These are phyloP conservation scores for Rhorus exstirpatorius DNA, from an alignment of 2,888 invertebrate genomes.

Conservation along the genomic window DNA sequence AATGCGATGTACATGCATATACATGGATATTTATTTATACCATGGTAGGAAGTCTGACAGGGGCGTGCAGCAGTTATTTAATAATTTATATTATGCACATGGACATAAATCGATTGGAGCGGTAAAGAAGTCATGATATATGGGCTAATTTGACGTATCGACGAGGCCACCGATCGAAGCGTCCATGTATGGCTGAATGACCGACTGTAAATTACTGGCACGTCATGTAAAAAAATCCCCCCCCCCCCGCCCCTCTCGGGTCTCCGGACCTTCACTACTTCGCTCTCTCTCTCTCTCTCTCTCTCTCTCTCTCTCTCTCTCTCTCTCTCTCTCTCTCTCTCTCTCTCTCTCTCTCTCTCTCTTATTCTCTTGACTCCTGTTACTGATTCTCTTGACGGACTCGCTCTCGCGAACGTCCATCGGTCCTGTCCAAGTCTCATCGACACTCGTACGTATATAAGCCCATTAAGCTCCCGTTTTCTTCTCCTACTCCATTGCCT, in stretches of 20 bases:
- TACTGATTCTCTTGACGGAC: constrained; percentile 58
- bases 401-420: constrained; percentile 75
- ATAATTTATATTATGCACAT: constrained; percentile 85
- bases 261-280: constrained; percentile 62
- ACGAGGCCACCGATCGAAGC: constrained; percentile 79
- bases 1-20: constrained; percentile 18
- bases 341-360: constrained; percentile 35
- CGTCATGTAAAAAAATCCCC: constrained; percentile 84
- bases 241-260: too few relatives aligned
- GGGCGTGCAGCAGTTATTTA: constrained; percentile 80
- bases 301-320: constrained; percentile 34
- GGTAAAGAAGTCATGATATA: constrained; percentile 85
- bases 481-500: constrained; percentile 48
- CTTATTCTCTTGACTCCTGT: constrained; percentile 24
- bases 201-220: constrained; percentile 85
- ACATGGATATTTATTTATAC: constrained; percentile 54
- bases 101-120: constrained; percentile 83
- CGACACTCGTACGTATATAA: constrained; percentile 77
- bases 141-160: constrained; percentile 86
- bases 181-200: constrained; percentile 84
- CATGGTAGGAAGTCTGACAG: constrained; percentile 28
- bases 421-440: constrained; percentile 80
- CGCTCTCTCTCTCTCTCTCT: constrained; percentile 35
- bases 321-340: constrained; percentile 19
- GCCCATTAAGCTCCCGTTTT: constrained; percentile 68